Evolutionary conservation across 1,140 invertebrate species (phyloP).

Genomic region (Cryptotermes secundus): DNA sequence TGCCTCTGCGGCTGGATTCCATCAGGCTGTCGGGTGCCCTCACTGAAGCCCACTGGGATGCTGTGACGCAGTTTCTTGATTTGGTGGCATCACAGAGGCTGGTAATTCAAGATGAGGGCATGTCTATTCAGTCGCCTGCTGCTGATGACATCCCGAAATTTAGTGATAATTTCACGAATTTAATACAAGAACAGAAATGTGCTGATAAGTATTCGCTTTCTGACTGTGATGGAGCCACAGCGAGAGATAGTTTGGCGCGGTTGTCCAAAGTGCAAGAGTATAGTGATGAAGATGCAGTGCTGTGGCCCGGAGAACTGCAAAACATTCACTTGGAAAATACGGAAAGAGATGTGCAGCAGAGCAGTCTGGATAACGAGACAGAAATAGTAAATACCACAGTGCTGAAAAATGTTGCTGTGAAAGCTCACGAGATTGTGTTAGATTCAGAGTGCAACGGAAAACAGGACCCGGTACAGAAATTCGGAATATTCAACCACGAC

Average conservation of each 20-base stretch:
- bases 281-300: too few species aligned
- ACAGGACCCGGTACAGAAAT: too few species aligned
- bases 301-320: too few species aligned
- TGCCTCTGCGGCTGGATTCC: constrained; percentile 61
- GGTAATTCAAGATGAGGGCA: constrained; percentile 48
- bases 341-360: not conserved
- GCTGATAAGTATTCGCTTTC: not conserved
- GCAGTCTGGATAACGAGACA: not conserved
- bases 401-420: too few species aligned
- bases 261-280: not conserved
- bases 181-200: not conserved
- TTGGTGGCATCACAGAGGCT: constrained; percentile 59
- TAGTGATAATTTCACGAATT: not conserved
- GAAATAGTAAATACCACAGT: too few species aligned
- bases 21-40: constrained; percentile 61
- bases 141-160: not conserved
- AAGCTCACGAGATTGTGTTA: too few species aligned
- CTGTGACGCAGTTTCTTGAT: constrained; percentile 60
- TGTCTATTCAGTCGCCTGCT: not conserved
- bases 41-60: constrained; percentile 60
- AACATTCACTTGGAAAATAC: too few species aligned
- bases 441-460: too few species aligned
- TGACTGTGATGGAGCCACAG: not conserved
- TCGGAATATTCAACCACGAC: too few species aligned
- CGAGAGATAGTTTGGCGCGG: not conserved